These are phyloP conservation scores for Drosophila murphyi DNA, from an alignment of 1,140 invertebrate species.

Conservation along the genomic window DNA sequence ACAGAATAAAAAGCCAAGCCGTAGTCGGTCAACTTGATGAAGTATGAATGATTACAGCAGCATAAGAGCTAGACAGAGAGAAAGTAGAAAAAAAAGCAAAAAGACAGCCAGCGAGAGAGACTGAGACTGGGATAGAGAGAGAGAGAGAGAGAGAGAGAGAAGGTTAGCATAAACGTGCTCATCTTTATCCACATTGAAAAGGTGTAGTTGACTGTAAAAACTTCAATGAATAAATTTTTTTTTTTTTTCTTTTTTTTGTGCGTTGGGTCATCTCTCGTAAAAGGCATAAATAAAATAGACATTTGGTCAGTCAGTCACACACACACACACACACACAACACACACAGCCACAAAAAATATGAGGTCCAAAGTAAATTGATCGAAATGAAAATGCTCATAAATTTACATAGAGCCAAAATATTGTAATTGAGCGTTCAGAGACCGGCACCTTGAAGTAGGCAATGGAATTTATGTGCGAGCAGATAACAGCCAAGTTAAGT, in stretches of 20 bases:
- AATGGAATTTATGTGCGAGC: constrained; percentile 42
- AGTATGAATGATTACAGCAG: constrained; percentile 76
- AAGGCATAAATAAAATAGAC: constrained; percentile 70
- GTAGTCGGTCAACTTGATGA: constrained; percentile 76
- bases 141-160: constrained; percentile 27
- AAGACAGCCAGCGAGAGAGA: constrained; percentile 34
- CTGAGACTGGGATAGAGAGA: not conserved
- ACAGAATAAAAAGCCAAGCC: constrained; percentile 59
- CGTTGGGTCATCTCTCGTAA: constrained; percentile 48
- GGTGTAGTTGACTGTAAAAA: constrained; percentile 83
- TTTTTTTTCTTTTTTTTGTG: constrained; percentile 52
- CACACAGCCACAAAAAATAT: constrained; percentile 33
- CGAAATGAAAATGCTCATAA: constrained; percentile 75
- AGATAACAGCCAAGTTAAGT: constrained; percentile 37
- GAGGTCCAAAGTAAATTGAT: constrained; percentile 67
- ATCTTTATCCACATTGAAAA: constrained; percentile 66
- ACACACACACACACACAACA: constrained; percentile 1
- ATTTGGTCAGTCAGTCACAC: constrained; percentile 46
- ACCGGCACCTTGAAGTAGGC: constrained; percentile 21
- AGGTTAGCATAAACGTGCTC: constrained; percentile 23
- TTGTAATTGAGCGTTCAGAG: constrained; percentile 64
- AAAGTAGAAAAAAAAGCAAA: constrained; percentile 4
- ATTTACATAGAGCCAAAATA: constrained; percentile 66
- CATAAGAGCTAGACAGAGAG: constrained; percentile 38
- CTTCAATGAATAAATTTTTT: constrained; percentile 82